phyloP scores from a whole-genome alignment of 2,888 invertebrate species.

The Plusia festucae region DNA sequence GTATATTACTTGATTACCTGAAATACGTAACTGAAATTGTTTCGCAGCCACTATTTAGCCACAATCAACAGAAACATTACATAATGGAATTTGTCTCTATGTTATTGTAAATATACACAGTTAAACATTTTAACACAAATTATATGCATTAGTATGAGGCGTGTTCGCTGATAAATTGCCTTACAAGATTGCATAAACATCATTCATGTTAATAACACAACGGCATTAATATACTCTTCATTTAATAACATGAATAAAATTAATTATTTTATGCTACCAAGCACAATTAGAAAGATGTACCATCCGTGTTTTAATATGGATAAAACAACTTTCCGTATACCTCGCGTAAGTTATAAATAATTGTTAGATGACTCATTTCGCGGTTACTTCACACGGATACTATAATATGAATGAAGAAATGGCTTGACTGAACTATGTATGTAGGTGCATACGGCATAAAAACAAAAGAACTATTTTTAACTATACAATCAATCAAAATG shows the following conservation, averaged over 20 bases:
- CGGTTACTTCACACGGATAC: neutral
- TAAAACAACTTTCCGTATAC: neutral
- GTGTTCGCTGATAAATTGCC: neutral
- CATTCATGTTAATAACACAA: neutral
- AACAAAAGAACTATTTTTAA: slow-evolving; percentile 30
- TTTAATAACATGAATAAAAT: neutral
- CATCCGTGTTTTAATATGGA: neutral
- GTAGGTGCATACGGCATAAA: slow-evolving; percentile 14
- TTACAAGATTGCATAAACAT: slow-evolving; percentile 1
- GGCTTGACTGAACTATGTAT: slow-evolving; percentile 22
- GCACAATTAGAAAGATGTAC: slow-evolving; percentile 7
- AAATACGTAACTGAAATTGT: neutral
- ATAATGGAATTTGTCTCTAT: neutral
- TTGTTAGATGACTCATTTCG: slow-evolving; percentile 26
- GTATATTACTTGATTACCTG: neutral
- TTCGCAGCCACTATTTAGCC: neutral
- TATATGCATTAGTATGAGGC: neutral
- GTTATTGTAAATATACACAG: neutral
- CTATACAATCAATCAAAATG: slow-evolving; percentile 20
- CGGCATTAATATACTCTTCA: neutral
- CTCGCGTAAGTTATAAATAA: slow-evolving; percentile 15
- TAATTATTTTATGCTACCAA: neutral
- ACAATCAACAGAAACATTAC: neutral
- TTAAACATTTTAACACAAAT: neutral
- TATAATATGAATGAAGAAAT: slow-evolving; percentile 34